A percentile compares a stretch with the other conserved stretches of the same genome.
Evolutionary conservation across 1,140 invertebrate species (phyloP).

Genomic region (Cyclargus thomasi): DNA sequence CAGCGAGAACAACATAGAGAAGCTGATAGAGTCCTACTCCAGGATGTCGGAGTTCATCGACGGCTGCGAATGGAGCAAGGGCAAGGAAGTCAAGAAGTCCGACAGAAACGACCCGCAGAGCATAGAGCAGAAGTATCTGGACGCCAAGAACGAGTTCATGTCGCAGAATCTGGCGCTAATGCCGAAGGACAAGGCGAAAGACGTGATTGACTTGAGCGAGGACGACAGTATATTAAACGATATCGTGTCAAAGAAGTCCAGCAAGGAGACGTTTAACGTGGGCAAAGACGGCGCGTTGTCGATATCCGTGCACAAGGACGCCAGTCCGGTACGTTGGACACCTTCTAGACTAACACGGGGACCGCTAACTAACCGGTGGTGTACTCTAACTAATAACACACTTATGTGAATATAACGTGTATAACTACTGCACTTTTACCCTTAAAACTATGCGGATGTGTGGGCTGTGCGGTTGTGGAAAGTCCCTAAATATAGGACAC

Average conservation of each 20-base stretch:
- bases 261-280: conserved; percentile 51
- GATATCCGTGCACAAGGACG: conserved; percentile 64
- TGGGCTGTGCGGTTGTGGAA: background rate
- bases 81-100: conserved; percentile 39
- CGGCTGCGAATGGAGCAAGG: conserved; percentile 59
- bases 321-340: conserved; percentile 56
- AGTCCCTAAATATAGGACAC: background rate
- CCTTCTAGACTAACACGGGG: conserved; percentile 43
- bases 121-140: conserved; percentile 67
- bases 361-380: conserved; percentile 29
- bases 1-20: conserved; percentile 62
- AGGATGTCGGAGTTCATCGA: conserved; percentile 70
- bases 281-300: conserved; percentile 64
- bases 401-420: background rate
- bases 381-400: background rate
- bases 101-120: conserved; percentile 54
- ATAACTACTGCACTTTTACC: background rate
- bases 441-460: background rate
- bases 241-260: conserved; percentile 52
- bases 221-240: conserved; percentile 54
- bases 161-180: conserved; percentile 64
- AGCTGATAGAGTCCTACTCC: conserved; percentile 66
- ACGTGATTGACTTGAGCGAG: conserved; percentile 67
- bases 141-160: conserved; percentile 73
- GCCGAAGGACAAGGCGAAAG: conserved; percentile 60